Base-by-base conservation (phyloP, 1,140 invertebrate species). In the Lordiphosa stackelbergi region DNA sequence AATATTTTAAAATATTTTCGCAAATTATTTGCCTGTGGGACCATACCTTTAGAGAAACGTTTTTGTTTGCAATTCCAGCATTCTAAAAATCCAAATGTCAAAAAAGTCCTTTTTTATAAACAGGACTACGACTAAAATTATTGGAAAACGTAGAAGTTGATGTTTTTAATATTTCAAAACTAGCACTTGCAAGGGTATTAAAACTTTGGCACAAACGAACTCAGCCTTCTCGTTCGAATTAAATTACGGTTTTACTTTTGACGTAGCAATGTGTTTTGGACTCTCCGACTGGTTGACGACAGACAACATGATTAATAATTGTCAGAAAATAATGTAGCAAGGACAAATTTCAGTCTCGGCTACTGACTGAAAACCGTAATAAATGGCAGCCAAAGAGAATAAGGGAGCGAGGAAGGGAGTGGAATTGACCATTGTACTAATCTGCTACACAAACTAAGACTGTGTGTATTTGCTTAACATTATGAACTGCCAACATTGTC, bases 381-480 rank as follows among this genome's bases (percentile, higher is more conserved):
- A 83, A 83, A 83, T 83, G 78, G 43, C 48, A 36, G 43, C 9
- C 38, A 52, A 16, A 35, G 31, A 36, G 13, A 63, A 35, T 11
- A 49, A 4, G 22, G 9, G 34, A 31, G 57, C 49, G 45, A 53
- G 41, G 12, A 9, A 6, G 51, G 51, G 43, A 72, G 65, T 60
- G 69, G 58, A 83, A 83, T 64, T 77, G 78, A 66, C 65, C 61
- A 70, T 84, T 84, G 77, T 66, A 73, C 77, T 81, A 83, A 83
- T 83, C 77, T 83, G 60, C 49, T 73, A 58, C 52, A 70, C 72
- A 83, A 83, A 83, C 36, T 61, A 58, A 66, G 41, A 41, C 12
- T 24, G 43, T 57, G 36, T 60, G 53, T 70, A 60, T 58, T 79
- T 57, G 60, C 56, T 62, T 69, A 53, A 53, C 56, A 81, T 75